Evolutionary conservation across 1,140 invertebrate species (phyloP).

Genomic region (Glossosoma conforme): DNA sequence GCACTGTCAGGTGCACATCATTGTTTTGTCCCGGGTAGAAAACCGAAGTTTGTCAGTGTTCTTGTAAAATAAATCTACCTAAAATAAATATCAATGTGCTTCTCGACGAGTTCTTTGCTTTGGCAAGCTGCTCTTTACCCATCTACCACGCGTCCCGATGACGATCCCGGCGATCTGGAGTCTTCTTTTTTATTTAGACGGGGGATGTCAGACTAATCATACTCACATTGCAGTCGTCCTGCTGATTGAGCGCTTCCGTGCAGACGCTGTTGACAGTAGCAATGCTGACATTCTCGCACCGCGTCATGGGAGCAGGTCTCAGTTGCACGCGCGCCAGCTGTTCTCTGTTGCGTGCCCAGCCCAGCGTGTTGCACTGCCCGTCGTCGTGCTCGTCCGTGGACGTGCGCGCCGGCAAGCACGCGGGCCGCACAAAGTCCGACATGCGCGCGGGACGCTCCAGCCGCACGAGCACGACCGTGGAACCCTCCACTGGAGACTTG

Average conservation of each 20-base stretch:
- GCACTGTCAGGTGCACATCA: too few species aligned
- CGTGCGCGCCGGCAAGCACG: conserved; percentile 61
- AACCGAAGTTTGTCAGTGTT: too few species aligned
- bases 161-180: too few species aligned
- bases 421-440: conserved; percentile 77
- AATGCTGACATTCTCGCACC: conserved; percentile 78
- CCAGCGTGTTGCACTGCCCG: conserved; percentile 75
- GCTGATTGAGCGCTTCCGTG: conserved; percentile 72
- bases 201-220: too few species aligned
- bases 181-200: too few species aligned
- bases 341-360: conserved; percentile 77
- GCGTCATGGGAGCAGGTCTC: conserved; percentile 66
- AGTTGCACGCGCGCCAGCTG: conserved; percentile 73
- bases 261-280: conserved; percentile 75
- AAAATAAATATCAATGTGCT: too few species aligned
- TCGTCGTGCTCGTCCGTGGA: too few species aligned
- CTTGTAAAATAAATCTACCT: too few species aligned
- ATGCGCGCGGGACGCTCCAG: conserved; percentile 68
- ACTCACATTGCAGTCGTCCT: conserved; percentile 76
- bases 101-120: too few species aligned
- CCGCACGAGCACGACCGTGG: conserved; percentile 74
- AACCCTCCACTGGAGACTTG: conserved; percentile 83
- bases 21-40: too few species aligned
- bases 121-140: too few species aligned
- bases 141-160: too few species aligned